These are phyloP conservation scores for Serilophus lunatus DNA, from an alignment of 2,113 vertebrate genomes.

Conservation along the genomic window DNA sequence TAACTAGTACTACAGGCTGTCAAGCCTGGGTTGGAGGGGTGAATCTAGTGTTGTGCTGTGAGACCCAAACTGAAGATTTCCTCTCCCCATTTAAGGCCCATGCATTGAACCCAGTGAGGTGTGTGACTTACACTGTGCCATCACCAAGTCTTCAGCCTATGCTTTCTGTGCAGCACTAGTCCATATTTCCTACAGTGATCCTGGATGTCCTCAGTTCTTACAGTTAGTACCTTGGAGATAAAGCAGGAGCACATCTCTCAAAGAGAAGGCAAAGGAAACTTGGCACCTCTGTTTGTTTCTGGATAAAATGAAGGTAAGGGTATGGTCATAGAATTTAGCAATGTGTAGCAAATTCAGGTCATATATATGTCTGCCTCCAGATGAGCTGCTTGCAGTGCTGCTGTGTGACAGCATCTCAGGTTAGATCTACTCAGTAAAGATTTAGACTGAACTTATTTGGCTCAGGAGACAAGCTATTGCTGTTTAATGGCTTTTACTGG, in stretches of 20 bases:
- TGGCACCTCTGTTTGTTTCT: accelerated
- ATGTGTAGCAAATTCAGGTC: not conserved
- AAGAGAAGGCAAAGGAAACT: not conserved
- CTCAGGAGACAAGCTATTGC: not conserved
- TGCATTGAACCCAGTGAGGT: not conserved
- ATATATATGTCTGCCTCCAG: not conserved
- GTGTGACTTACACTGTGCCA: not conserved
- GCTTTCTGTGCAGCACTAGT: not conserved
- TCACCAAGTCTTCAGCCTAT: not conserved
- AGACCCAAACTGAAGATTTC: accelerated
- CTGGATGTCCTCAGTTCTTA: not conserved
- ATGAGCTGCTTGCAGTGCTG: not conserved
- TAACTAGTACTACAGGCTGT: not conserved
- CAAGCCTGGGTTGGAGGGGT: not conserved
- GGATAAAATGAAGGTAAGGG: not conserved
- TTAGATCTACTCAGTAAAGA: not conserved
- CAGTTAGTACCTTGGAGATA: not conserved
- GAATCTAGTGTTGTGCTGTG: not conserved
- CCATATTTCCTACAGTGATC: not conserved
- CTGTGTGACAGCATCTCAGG: not conserved
- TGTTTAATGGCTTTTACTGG: not conserved
- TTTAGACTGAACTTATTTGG: not conserved
- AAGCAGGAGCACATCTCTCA: not conserved
- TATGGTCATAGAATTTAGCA: not conserved
- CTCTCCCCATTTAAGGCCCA: not conserved